These are phyloP conservation scores for Cephus pulcher DNA, from an alignment of 2,888 invertebrate genomes.

Conservation along the genomic window DNA sequence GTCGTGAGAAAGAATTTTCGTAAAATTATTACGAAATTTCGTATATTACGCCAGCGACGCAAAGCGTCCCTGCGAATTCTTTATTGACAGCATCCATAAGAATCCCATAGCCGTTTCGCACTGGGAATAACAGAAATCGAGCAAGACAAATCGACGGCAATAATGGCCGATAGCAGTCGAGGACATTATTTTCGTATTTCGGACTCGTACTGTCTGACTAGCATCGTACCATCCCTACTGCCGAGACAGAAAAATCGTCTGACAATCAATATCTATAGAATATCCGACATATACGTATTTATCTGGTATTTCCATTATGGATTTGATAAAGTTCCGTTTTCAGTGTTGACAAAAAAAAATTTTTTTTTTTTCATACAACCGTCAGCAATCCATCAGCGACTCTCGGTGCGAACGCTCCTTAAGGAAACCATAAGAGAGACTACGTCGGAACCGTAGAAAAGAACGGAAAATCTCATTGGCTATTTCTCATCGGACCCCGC, in stretches of 20 bases:
- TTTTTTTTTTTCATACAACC: too few species aligned
- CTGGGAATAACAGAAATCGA: slow-evolving; percentile 7
- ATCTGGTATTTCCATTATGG: neutral
- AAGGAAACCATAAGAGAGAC: neutral
- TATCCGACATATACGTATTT: slow-evolving; percentile 32
- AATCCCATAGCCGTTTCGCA: neutral
- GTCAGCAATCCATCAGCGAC: neutral
- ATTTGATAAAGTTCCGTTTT: neutral
- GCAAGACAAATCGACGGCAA: slow-evolving; percentile 49
- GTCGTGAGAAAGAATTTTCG: neutral
- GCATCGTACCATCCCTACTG: slow-evolving; percentile 23
- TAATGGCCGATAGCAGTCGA: slow-evolving; percentile 47
- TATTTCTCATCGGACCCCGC: slow-evolving; percentile 24
- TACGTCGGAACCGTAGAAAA: neutral
- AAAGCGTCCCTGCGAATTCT: neutral
- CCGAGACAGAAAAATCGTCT: slow-evolving; percentile 40
- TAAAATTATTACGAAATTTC: neutral
- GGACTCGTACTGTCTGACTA: slow-evolving; percentile 19
- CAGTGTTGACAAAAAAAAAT: neutral
- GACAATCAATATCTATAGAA: slow-evolving; percentile 47
- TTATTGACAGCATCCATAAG: neutral
- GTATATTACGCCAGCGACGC: neutral
- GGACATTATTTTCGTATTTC: slow-evolving; percentile 50
- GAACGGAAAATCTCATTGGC: slow-evolving; percentile 19
- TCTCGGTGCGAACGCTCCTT: neutral